A percentile compares a stretch with the other conserved stretches of the same genome.
These are phyloP conservation scores for Onthophagus sagittarius DNA, from an alignment of 2,888 invertebrate genomes.

Conservation along the genomic window DNA sequence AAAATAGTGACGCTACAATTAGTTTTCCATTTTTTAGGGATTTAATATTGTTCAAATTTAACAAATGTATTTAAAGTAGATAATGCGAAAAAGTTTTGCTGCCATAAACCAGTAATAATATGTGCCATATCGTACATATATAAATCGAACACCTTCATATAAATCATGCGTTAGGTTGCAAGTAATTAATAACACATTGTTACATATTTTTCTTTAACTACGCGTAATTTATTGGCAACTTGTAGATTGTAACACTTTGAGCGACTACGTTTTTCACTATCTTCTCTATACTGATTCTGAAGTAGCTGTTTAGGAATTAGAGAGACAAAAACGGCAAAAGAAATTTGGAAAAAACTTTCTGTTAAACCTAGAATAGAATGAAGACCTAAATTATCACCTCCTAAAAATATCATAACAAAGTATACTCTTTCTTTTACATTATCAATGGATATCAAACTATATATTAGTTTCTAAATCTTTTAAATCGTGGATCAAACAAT, in stretches of 20 bases:
- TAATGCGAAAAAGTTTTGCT: constrained; percentile 22
- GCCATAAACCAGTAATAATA: constrained; percentile 28
- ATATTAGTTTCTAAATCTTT: constrained; percentile 24
- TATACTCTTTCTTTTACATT: constrained; percentile 14
- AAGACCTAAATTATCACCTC: constrained; percentile 25
- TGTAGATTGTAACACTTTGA: constrained; percentile 17
- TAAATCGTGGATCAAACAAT: constrained; percentile 14
- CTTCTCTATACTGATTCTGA: constrained; percentile 18
- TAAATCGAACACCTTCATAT: constrained; percentile 31
- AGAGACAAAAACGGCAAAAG: constrained; percentile 29
- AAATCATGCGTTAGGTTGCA: constrained; percentile 39
- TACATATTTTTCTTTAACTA: constrained; percentile 31
- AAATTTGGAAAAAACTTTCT: constrained; percentile 18
- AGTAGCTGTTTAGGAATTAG: constrained; percentile 17
- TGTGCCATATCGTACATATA: constrained; percentile 32
- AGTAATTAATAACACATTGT: constrained; percentile 26
- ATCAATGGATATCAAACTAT: constrained; percentile 12
- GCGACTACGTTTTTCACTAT: constrained; percentile 19
- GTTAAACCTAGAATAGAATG: constrained; percentile 24
- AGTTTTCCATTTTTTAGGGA: constrained; percentile 25
- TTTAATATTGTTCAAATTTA: constrained; percentile 26
- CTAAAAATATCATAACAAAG: constrained; percentile 19
- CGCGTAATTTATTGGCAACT: constrained; percentile 21
- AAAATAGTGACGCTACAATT: too few relatives aligned
- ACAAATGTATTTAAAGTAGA: constrained; percentile 27